Evolutionary conservation across 2,888 invertebrate species (phyloP).

Genomic region (Diploptera punctata): DNA sequence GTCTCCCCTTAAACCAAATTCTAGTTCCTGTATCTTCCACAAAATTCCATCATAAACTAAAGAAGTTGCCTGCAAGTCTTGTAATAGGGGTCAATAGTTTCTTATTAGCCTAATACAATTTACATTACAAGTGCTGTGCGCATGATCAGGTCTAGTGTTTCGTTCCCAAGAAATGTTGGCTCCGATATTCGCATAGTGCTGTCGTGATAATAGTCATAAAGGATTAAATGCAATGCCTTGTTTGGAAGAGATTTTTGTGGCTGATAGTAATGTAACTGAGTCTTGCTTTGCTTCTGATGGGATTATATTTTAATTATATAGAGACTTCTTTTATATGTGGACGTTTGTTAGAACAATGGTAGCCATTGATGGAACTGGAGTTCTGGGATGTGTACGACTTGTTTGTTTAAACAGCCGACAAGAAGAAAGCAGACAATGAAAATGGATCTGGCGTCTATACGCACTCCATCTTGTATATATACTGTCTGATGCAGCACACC

Average conservation of each 20-base stretch:
- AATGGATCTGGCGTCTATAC: conserved; percentile 38
- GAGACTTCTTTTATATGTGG: conserved; percentile 27
- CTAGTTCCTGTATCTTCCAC: no score
- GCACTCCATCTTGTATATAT: conserved; percentile 40
- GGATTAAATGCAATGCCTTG: conserved; percentile 14
- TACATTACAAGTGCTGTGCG: no score
- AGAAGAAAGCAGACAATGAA: conserved; percentile 37
- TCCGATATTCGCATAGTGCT: background rate
- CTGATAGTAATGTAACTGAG: conserved; percentile 17
- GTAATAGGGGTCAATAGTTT: no score
- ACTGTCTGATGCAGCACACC: conserved; percentile 30
- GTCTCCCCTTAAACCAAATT: no score
- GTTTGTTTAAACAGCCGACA: conserved; percentile 36
- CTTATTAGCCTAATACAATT: no score
- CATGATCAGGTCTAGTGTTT: no score
- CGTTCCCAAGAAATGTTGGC: no score
- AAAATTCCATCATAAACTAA: no score
- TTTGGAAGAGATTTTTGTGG: background rate
- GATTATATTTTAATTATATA: conserved; percentile 30
- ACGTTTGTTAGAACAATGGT: conserved; percentile 12
- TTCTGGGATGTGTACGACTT: conserved; percentile 23
- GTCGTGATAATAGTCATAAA: background rate
- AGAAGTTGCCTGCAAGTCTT: no score
- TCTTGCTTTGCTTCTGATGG: conserved; percentile 14
- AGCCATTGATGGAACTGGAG: conserved; percentile 11